Evolutionary conservation across 2,113 vertebrate genomes (phyloP).

Genomic region (Strigops habroptila): DNA sequence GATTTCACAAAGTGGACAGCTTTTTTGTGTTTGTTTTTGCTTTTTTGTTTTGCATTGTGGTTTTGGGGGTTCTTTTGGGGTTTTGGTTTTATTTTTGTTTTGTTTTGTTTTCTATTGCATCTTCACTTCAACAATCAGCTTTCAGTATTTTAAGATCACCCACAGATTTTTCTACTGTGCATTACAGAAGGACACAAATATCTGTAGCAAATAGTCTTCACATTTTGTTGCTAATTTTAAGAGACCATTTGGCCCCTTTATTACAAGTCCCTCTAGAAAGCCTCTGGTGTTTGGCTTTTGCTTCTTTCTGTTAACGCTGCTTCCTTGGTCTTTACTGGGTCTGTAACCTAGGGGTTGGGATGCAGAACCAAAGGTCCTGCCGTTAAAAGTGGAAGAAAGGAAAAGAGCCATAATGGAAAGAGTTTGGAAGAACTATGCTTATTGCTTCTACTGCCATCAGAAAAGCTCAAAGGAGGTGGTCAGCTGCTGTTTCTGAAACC

Average conservation of each 20-base stretch:
- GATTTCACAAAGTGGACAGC: neutral
- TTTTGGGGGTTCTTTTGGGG: neutral
- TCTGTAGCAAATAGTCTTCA: neutral
- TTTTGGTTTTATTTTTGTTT: neutral
- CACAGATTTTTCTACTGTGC: neutral
- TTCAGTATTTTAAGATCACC: neutral
- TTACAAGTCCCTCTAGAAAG: neutral
- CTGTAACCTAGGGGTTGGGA: neutral
- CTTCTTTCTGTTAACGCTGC: neutral
- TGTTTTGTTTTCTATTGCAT: neutral
- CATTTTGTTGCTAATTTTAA: neutral
- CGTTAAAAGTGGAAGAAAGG: neutral
- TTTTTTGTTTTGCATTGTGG: neutral
- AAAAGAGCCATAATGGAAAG: neutral
- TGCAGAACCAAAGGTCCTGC: neutral
- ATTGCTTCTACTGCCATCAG: neutral
- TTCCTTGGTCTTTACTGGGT: neutral
- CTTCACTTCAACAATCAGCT: neutral
- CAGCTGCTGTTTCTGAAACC: neutral
- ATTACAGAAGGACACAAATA: neutral
- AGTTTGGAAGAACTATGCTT: neutral
- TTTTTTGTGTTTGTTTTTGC: neutral
- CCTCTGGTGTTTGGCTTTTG: neutral
- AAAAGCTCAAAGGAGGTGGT: neutral
- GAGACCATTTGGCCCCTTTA: neutral